Percentiles rank a stretch among this genome's conserved stretches.
phyloP scores from a whole-genome alignment of 1,140 invertebrate species.

The Aphelenchoides besseyi region DNA sequence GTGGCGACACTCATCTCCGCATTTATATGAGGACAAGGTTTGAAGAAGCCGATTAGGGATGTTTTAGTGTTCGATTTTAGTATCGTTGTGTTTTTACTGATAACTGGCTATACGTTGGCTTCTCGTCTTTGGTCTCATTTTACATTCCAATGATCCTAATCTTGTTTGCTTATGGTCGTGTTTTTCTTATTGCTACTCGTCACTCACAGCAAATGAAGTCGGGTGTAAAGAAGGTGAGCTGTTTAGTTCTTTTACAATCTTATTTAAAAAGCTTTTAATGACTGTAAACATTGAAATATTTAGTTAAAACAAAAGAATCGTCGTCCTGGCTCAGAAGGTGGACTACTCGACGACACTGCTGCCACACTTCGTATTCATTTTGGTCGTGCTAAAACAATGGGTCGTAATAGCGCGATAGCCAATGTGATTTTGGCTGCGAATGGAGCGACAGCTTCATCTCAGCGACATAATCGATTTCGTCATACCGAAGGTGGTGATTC shows the following conservation, averaged over 20 bases:
- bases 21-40: conserved; percentile 56
- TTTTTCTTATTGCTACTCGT: conserved; percentile 60
- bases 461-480: conserved; percentile 10
- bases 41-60: neutral
- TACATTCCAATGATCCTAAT: conserved; percentile 61
- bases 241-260: too few species aligned
- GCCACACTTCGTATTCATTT: conserved; percentile 56
- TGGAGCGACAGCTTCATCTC: conserved; percentile 23
- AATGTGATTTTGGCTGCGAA: conserved; percentile 39
- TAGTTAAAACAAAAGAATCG: conserved; percentile 41
- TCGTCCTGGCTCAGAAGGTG: conserved; percentile 13
- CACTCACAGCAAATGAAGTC: conserved; percentile 57
- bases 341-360: conserved; percentile 12
- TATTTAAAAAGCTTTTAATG: too few species aligned
- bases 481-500: neutral
- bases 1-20: conserved; percentile 56
- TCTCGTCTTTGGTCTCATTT: conserved; percentile 61
- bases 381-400: conserved; percentile 38
- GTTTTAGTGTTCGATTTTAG: conserved; percentile 43
- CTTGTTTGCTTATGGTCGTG: conserved; percentile 60
- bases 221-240: conserved; percentile 56
- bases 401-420: conserved; percentile 24
- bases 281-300: too few species aligned
- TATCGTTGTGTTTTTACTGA: conserved; percentile 59
- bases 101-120: conserved; percentile 52